A percentile compares a stretch with the other conserved stretches of the same genome.
These are phyloP conservation scores for Podarcis lilfordi DNA, from an alignment of 2,797 vertebrate genomes.

Conservation along the genomic window DNA sequence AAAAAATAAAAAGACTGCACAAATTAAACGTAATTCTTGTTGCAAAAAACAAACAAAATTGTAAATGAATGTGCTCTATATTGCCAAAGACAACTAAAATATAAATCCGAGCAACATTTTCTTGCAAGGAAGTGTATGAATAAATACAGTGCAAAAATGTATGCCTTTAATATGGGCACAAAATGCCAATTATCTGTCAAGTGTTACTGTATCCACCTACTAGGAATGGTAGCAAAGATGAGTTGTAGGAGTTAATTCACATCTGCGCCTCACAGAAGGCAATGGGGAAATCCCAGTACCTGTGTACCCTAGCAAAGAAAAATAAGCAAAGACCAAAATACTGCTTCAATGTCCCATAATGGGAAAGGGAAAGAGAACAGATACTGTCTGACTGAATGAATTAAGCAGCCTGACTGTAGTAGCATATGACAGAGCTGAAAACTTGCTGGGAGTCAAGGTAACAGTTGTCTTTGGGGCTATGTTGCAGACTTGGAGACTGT, in stretches of 20 bases:
- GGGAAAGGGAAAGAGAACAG: not conserved
- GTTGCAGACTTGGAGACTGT: not conserved
- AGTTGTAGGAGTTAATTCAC: not conserved
- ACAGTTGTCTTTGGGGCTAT: not conserved
- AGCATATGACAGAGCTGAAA: no score
- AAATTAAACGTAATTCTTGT: constrained; percentile 20
- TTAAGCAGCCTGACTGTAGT: not conserved
- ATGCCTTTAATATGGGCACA: not conserved
- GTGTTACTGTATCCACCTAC: not conserved
- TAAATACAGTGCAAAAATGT: not conserved
- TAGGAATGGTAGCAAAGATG: not conserved
- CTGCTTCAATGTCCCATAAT: not conserved
- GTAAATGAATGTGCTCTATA: not conserved
- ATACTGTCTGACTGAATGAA: not conserved
- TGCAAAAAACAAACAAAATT: not conserved
- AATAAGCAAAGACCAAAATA: not conserved
- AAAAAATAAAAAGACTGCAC: not conserved
- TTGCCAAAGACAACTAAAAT: not conserved
- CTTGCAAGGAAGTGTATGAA: not conserved
- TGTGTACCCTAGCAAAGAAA: not conserved
- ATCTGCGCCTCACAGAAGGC: not conserved
- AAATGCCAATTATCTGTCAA: not conserved
- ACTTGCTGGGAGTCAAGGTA: no score
- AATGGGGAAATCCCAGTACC: not conserved
- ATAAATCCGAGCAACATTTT: not conserved